These are phyloP conservation scores for Brachypterus glaber DNA, from an alignment of 2,888 invertebrate species.

Conservation along the genomic window DNA sequence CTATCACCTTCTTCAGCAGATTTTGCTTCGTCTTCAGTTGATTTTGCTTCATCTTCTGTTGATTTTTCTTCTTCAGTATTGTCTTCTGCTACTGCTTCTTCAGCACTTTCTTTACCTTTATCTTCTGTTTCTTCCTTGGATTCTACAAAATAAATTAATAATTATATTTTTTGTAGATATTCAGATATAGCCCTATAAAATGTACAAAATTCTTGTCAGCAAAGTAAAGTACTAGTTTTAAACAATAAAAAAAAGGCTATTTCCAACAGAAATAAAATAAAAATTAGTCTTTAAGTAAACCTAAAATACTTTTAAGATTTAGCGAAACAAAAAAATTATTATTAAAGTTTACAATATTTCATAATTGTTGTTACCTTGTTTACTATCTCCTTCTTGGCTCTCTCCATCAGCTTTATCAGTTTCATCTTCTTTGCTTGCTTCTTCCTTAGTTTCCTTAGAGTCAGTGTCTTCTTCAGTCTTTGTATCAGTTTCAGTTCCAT, in stretches of 20 bases:
- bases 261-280: too few species aligned
- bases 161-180: too few species aligned
- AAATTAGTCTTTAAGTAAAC: too few species aligned
- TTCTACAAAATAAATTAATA: too few species aligned
- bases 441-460: constrained; percentile 9
- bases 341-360: too few species aligned
- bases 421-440: constrained; percentile 22
- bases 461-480: constrained; percentile 19
- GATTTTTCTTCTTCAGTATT: constrained; percentile 10
- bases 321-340: too few species aligned
- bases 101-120: constrained; percentile 13
- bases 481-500: constrained; percentile 11
- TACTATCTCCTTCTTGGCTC: constrained; percentile 13
- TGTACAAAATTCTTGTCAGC: too few species aligned
- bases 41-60: constrained; percentile 17
- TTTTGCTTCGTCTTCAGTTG: constrained; percentile 18
- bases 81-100: constrained; percentile 10
- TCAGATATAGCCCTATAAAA: too few species aligned
- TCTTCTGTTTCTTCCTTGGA: constrained; percentile 11
- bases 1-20: constrained; percentile 10
- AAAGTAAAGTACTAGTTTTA: too few species aligned
- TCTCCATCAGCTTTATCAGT: constrained; percentile 14
- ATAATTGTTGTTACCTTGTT: too few species aligned
- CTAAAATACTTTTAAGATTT: too few species aligned
- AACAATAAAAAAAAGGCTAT: too few species aligned